Base-by-base conservation (phyloP, 1,140 invertebrate genomes). In the Drosophila seguyi region DNA sequence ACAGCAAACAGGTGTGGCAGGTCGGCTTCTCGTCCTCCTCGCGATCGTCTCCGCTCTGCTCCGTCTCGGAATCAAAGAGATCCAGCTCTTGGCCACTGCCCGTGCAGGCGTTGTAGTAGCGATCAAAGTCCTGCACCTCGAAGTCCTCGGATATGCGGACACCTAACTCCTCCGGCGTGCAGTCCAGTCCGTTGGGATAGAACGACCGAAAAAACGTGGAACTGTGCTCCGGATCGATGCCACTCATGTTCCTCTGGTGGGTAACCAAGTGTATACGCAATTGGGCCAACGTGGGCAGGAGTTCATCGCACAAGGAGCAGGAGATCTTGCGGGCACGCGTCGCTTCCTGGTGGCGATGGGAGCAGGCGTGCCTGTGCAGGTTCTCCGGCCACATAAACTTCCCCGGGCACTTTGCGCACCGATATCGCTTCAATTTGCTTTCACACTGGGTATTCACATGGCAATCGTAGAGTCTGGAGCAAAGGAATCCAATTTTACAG, bases 341-440 rank as follows among this genome's bases (percentile, higher is more conserved):
- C 3, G 45, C 16, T 7, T 29, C 47, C 14, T 57, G 39, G 14
- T 16, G 36, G 10, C 14, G 42, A 39, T 86, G 36, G 6, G 63
- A 41, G 59, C 91, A 92, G 0, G 62, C 71, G 36, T 92, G 91
- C 6, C 62, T 53, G 7, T 79, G 58, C 0, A 91, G 65, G 53
- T 91, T 92, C 44, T 92, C 78, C 22, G 48, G 22, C 91, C 91
- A 92, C 18, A 91, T 77, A 53, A 92, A 92, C 63, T 83, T 91
- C 0, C 85, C 91, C 0, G 91, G 91, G 56, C 91, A 92, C 4
- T 65, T 69, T 4, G 65, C 39, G 59, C 91, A 92, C 8, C 53
- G 61, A 38, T 79, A 68, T 7, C 79, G 65, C 48, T 76, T 91
- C 0, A 75, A 34, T 20, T 57, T 59, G 41, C 75, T 86, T 3